Evolutionary conservation across 2,113 vertebrate species (phyloP).

Genomic region (Siniperca knerii): DNA sequence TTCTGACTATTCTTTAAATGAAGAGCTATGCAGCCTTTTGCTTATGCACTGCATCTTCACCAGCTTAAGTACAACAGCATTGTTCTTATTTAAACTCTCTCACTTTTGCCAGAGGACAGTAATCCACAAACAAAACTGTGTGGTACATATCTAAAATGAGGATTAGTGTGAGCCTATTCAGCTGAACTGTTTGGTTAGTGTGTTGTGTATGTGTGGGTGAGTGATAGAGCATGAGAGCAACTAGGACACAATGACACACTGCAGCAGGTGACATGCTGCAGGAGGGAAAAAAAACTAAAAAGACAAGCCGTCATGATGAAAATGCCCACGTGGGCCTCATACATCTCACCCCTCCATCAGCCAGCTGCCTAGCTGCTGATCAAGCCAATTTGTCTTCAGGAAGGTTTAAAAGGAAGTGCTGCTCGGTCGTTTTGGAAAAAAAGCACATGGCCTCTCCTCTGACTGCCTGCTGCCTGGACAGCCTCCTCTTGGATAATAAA

Average conservation of each 20-base stretch:
- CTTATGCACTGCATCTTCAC: conserved; percentile 3
- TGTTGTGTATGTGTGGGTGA: conserved; percentile 48
- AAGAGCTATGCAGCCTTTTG: background rate
- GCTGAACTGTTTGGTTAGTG: conserved; percentile 27
- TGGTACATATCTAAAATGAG: conserved; percentile 47
- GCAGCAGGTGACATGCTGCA: conserved; percentile 63
- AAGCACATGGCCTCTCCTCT: conserved; percentile 47
- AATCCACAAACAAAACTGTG: conserved; percentile 64
- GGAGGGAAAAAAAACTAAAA: conserved; percentile 21
- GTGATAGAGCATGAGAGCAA: conserved; percentile 55
- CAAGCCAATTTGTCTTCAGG: conserved; percentile 72
- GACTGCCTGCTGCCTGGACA: conserved; percentile 37
- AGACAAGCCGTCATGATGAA: conserved; percentile 66
- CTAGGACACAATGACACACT: conserved; percentile 64
- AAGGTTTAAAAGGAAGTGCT: conserved; percentile 67
- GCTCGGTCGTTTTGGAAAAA: conserved; percentile 58
- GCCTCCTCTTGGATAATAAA: conserved; percentile 62
- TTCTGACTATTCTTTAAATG: background rate
- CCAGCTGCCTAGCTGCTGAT: conserved; percentile 73
- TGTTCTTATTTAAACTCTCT: conserved; percentile 59
- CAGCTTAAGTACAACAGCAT: conserved; percentile 30
- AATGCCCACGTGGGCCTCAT: conserved; percentile 58
- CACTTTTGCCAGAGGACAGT: conserved; percentile 56
- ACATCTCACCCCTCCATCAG: conserved; percentile 72
- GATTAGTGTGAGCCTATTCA: conserved; percentile 59